Evolutionary conservation across 35 echinoderm and acorn worm genomes (phyloP), one percentile per base, ranked within the genome.

Genomic region (Acanthaster planci): DNA sequence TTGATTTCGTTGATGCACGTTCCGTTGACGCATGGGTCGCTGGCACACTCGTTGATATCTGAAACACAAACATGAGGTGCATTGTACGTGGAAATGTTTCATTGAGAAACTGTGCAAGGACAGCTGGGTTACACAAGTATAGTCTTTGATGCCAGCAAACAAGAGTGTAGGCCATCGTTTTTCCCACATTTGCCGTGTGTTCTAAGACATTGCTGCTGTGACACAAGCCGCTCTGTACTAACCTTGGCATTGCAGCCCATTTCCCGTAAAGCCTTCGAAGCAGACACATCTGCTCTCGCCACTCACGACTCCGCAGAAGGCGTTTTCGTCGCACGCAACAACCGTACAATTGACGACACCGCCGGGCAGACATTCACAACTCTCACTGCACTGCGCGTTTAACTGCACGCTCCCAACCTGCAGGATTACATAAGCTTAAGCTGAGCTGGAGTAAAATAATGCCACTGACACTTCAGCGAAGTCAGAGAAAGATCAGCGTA

Each of bases 41-140:
- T 64, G 64, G 76, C 40, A 81, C 93, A 96, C 85, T 96, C 93
- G 54, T 96, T 82, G 82, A 96, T 96, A 38, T 96, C 93, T 96
- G 55, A 14, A 57, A 78, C n/a, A n/a, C n/a, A n/a, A n/a, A n/a
- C n/a, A n/a, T n/a, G n/a, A n/a, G n/a, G n/a, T n/a, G n/a, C n/a
- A n/a, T n/a, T n/a, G n/a, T n/a, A n/a, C n/a, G n/a, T n/a, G n/a
- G 42, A 47, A 47, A 12, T 12, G 12, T 4, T 47, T 6, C 42
- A 47, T 47, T 47, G 12, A 47, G 42, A 47, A 47, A 47, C 42
- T 47, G 12, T 57, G 54, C 54, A 57, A n/a, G 54, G 54, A 57
- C 12, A n/a, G 54, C 12, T 14, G 54, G n/a, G 12, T 14, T 57
- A 14, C 55, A 57, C 12, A 22, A 22, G 12, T 57, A 14, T 57